Evolutionary conservation across 2,888 invertebrate genomes (phyloP), one percentile per base, ranked within the genome.

Genomic region (Campaea margaritaria): DNA sequence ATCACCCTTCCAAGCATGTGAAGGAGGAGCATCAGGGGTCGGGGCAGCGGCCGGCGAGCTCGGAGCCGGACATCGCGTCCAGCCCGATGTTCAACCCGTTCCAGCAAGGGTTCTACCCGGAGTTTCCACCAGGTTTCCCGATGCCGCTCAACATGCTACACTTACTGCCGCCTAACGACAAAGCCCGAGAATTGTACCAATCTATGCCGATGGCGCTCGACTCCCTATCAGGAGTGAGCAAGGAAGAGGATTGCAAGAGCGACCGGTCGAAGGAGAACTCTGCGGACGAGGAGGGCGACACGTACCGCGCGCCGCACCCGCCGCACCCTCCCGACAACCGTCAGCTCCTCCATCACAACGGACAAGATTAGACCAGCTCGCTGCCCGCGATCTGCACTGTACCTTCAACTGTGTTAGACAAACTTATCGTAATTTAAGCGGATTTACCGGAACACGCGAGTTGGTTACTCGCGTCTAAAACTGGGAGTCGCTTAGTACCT

Each of bases 81-180:
- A 94, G 95, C 60, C 94, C 95, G 0, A 93, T 96, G 74, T 96
- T 96, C 86, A 96, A 96, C 78, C 96, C 96, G 55, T 96, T 96
- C 81, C 94, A 95, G 69, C 96, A 95, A 72, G 96, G 95, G 64
- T 97, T 97, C 87, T 97, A 96, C 83, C 96, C 96, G 9, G 97
- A 97, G 78, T 97, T 97, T 76, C 93, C 96, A 7, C 93, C 94
- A 7, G 95, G 96, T 14, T 97, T 97, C 79, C 97, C 97, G 0
- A 95, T 97, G 78, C 96, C 96, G 31, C 94, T 97, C 31, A 96
- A 95, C 81, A 97, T 97, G 97, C 93, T 97, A 65, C 97, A 97
- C 81, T 92, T 97, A 57, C 85, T 97, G 76, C 97, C 97, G 59
- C 96, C 96, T 42, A 95, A 94, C 75, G 97, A 97, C 75, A 96